These are phyloP conservation scores for Eristalis pertinax DNA, from an alignment of 2,888 invertebrate genomes.

Conservation along the genomic window DNA sequence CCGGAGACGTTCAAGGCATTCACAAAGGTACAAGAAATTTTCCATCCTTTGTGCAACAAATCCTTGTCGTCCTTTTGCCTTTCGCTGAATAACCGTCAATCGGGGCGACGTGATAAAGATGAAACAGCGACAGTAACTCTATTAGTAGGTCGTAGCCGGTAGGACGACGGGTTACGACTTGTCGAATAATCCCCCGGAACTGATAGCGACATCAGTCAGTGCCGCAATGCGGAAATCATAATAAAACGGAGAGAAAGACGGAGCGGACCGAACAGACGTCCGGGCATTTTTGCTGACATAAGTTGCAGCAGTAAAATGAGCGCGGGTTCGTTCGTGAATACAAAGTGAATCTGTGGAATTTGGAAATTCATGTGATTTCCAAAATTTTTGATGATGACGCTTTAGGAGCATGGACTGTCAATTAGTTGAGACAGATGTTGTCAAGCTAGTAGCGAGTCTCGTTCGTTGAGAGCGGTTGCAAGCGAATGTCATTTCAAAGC, in stretches of 20 bases:
- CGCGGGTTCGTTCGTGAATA: too few relatives aligned
- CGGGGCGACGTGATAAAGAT: neutral
- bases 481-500: too few relatives aligned
- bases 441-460: too few relatives aligned
- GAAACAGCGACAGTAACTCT: neutral
- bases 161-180: neutral
- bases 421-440: too few relatives aligned
- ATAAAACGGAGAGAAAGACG: neutral
- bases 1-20: neutral
- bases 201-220: neutral
- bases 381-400: too few relatives aligned
- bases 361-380: too few relatives aligned
- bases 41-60: neutral
- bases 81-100: neutral
- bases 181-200: neutral
- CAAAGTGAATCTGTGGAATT: too few relatives aligned
- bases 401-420: too few relatives aligned
- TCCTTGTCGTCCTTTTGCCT: neutral
- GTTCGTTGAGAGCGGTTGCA: too few relatives aligned
- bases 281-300: neutral
- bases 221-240: neutral
- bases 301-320: neutral
- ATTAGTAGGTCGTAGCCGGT: neutral
- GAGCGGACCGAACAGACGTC: neutral
- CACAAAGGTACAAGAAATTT: neutral